Percentiles rank a stretch among this genome's conserved stretches.
phyloP scores from a whole-genome alignment of 2,888 invertebrate species.

The Leptothorax acervorum region DNA sequence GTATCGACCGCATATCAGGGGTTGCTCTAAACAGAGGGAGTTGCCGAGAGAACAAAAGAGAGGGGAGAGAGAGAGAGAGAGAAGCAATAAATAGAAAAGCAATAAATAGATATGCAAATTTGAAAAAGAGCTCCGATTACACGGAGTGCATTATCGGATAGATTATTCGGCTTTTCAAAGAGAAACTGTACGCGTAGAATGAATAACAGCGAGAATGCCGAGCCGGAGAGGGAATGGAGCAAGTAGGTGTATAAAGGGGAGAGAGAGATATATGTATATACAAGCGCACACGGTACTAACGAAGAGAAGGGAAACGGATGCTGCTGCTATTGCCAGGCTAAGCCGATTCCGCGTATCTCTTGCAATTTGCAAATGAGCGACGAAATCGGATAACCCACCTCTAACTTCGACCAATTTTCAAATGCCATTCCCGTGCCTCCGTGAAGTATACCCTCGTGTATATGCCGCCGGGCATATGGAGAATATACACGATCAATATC shows the following conservation, averaged over 20 bases:
- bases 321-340: slow-evolving; percentile 53
- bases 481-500: slow-evolving; percentile 29
- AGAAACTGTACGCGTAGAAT: slow-evolving; percentile 45
- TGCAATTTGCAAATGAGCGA: slow-evolving; percentile 76
- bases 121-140: slow-evolving; percentile 63
- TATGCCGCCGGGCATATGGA: slow-evolving; percentile 13
- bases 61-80: background rate
- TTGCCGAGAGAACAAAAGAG: background rate
- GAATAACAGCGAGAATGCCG: slow-evolving; percentile 26
- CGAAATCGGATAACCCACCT: slow-evolving; percentile 69
- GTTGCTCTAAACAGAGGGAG: background rate
- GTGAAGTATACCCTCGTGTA: slow-evolving; percentile 12
- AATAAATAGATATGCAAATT: slow-evolving; percentile 53
- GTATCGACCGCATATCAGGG: slow-evolving; percentile 35
- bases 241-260: background rate
- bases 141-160: slow-evolving; percentile 67
- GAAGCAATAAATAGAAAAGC: slow-evolving; percentile 27
- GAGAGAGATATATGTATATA: background rate
- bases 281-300: slow-evolving; percentile 14
- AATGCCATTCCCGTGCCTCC: slow-evolving; percentile 35
- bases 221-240: background rate
- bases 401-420: slow-evolving; percentile 59
- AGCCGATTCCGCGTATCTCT: slow-evolving; percentile 67
- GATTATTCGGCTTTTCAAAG: slow-evolving; percentile 69
- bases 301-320: slow-evolving; percentile 46